These are phyloP conservation scores for Ptychodera flava DNA, from an alignment of 35 echinoderm and acorn worm species.

Conservation along the genomic window DNA sequence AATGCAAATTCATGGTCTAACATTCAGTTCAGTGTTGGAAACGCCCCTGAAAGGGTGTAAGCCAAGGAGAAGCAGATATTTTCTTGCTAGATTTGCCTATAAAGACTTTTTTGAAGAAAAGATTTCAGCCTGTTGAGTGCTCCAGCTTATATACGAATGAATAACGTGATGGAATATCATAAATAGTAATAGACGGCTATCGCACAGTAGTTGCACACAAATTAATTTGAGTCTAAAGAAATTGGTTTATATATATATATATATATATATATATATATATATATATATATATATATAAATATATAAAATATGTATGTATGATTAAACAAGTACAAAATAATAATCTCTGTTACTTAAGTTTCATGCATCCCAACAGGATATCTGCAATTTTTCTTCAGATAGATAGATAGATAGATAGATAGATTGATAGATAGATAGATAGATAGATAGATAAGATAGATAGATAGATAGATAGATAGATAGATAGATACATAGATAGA, in stretches of 20 bases:
- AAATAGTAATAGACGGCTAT: neutral
- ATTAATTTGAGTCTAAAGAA: neutral
- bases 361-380: neutral
- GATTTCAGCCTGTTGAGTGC: no score
- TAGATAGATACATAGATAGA: no score
- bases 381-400: neutral
- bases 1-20: no score
- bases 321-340: neutral
- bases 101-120: no score
- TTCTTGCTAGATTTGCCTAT: no score
- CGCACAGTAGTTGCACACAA: neutral
- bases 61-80: no score
- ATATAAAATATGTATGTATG: neutral
- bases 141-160: neutral
- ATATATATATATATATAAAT: neutral
- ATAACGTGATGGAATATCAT: no score
- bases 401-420: constrained; percentile 2
- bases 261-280: constrained; percentile 3
- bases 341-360: neutral
- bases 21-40: no score
- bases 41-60: no score
- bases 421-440: neutral
- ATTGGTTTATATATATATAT: neutral
- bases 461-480: no score
- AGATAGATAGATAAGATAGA: constrained; percentile 1